These are phyloP conservation scores for Alosa sapidissima DNA, from an alignment of 2,797 vertebrate genomes.

Conservation along the genomic window DNA sequence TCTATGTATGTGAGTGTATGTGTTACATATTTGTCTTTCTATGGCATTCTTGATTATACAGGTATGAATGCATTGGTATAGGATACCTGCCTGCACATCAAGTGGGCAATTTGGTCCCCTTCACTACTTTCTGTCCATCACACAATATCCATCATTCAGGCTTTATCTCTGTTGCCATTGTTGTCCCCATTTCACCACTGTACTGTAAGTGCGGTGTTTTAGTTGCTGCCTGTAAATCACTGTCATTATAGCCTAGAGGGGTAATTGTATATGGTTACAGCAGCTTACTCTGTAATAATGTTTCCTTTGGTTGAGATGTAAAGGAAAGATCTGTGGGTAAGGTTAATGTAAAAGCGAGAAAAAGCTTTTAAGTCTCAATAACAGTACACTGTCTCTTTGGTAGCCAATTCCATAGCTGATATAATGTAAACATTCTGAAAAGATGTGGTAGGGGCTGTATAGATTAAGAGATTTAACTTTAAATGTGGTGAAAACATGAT, in stretches of 20 bases:
- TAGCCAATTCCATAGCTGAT: background rate
- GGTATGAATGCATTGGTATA: background rate
- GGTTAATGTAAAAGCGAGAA: conserved; percentile 15
- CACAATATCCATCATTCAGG: background rate
- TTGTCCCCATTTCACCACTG: conserved; percentile 44
- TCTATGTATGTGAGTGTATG: background rate
- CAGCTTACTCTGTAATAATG: conserved; percentile 72
- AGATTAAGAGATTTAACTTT: background rate
- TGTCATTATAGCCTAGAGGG: conserved; percentile 70
- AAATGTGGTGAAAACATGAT: background rate
- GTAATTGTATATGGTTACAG: conserved; percentile 73
- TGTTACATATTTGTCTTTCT: background rate
- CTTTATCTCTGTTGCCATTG: background rate
- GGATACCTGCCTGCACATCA: background rate
- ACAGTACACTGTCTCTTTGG: background rate
- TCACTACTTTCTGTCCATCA: background rate
- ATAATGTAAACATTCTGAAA: background rate
- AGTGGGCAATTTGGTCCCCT: background rate
- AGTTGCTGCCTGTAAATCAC: conserved; percentile 66
- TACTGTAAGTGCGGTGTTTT: conserved; percentile 58
- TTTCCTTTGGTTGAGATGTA: conserved; percentile 52
- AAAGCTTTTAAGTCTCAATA: conserved; percentile 24
- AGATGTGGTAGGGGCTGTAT: background rate
- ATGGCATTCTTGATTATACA: background rate
- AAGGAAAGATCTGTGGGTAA: background rate